A percentile compares a stretch with the other conserved stretches of the same genome.
Evolutionary conservation across 1,140 invertebrate genomes (phyloP).

Genomic region (Brachionus asplanchnoidis): DNA sequence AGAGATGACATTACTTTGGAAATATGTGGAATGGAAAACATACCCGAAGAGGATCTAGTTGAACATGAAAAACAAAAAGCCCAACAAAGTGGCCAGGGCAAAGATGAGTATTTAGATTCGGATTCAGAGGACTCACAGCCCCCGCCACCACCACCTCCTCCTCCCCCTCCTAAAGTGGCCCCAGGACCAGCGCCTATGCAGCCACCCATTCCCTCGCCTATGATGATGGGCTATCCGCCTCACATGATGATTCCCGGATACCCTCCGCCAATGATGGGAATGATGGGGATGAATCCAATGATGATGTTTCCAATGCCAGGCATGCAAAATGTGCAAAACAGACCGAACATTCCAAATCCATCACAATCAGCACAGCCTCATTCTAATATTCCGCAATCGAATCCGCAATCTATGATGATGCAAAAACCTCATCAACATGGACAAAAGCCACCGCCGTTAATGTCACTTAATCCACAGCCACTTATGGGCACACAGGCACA

Average conservation of each 20-base stretch:
- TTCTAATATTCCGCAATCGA: neutral
- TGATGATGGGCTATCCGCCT: slow-evolving; percentile 11
- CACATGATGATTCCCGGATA: slow-evolving; percentile 31
- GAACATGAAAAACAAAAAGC: slow-evolving; percentile 83
- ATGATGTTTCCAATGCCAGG: slow-evolving; percentile 19
- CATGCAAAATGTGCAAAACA: neutral
- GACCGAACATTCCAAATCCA: neutral
- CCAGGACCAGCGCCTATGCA: neutral
- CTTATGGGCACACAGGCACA: neutral
- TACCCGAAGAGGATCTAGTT: slow-evolving; percentile 85
- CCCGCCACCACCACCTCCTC: neutral
- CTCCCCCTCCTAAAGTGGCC: neutral
- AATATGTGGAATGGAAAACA: slow-evolving; percentile 99
- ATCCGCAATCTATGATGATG: neutral
- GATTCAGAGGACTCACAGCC: slow-evolving; percentile 2
- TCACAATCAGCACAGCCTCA: neutral
- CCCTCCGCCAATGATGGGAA: slow-evolving; percentile 36
- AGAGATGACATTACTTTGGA: slow-evolving; percentile 98
- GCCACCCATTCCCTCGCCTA: neutral
- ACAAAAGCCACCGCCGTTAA: slow-evolving; percentile 16
- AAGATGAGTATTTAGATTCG: slow-evolving; percentile 25
- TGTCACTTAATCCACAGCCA: neutral
- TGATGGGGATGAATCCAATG: slow-evolving; percentile 15
- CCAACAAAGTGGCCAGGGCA: slow-evolving; percentile 54
- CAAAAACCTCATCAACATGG: neutral